Conservation (phyloP, 2,888 invertebrate genomes). For the Harmothoe impar region DNA sequence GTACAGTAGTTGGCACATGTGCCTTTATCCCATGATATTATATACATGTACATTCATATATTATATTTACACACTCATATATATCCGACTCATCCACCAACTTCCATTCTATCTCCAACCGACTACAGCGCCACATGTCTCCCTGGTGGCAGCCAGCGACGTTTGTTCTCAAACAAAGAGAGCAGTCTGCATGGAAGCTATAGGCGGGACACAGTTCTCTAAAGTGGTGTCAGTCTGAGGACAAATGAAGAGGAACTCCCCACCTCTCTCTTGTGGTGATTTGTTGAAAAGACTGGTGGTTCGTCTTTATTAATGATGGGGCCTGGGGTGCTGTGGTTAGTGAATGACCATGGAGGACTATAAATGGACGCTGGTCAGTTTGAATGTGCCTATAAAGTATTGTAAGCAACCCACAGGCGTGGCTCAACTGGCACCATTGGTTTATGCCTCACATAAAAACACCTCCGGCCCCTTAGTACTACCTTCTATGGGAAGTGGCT, state of each 20-base stretch:
- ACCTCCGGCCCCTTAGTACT: neutral
- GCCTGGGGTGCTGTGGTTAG: neutral
- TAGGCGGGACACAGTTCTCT: neutral
- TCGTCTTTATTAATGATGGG: constrained; percentile 12
- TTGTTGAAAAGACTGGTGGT: constrained; percentile 1
- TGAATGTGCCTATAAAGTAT: constrained; percentile 2
- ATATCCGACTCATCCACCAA: neutral
- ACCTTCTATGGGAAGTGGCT: too few species aligned
- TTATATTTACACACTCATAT: too few species aligned
- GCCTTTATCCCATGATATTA: too few species aligned
- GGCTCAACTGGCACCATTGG: neutral
- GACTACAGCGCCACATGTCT: neutral
- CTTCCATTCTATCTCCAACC: too few species aligned
- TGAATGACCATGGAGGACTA: neutral
- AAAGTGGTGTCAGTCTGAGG: neutral
- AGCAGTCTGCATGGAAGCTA: neutral
- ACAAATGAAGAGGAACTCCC: neutral
- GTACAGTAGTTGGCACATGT: too few species aligned
- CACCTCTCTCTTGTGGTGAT: neutral
- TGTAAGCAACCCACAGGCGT: neutral
- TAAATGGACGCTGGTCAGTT: constrained; percentile 9
- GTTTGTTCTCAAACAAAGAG: neutral
- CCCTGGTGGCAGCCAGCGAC: neutral
- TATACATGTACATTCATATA: too few species aligned
- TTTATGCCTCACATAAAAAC: constrained; percentile 25